Conservation (phyloP, 1,140 invertebrate species). For the Drosophila prosaltans region DNA sequence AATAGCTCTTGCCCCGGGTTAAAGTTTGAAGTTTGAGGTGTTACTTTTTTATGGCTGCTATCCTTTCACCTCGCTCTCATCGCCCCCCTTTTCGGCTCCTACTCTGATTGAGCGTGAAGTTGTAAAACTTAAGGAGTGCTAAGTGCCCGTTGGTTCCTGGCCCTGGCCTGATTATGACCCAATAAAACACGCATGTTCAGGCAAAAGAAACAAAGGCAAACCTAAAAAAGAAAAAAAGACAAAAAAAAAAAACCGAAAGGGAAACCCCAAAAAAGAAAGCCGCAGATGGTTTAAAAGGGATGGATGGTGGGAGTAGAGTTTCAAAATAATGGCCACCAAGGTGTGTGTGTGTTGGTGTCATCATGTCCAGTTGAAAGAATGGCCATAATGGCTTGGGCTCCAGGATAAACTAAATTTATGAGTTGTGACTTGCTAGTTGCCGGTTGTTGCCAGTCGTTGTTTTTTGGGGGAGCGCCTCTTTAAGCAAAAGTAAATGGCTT, state of each 20-base stretch:
- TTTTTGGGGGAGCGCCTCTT: neutral
- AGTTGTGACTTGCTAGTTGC: constrained; percentile 4
- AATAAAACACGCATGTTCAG: constrained; percentile 63
- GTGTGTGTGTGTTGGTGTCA: constrained; percentile 45
- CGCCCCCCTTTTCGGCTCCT: neutral
- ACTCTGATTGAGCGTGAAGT: constrained; percentile 75
- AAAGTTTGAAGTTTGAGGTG: constrained; percentile 66
- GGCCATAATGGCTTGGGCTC: constrained; percentile 8
- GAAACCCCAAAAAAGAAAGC: constrained; percentile 56
- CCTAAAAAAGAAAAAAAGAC: constrained; percentile 39
- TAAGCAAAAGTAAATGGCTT: constrained; percentile 26
- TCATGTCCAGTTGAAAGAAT: constrained; percentile 21
- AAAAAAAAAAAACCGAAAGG: constrained; percentile 42
- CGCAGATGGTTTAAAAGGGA: constrained; percentile 10
- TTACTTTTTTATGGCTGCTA: constrained; percentile 54
- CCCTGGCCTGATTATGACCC: constrained; percentile 55
- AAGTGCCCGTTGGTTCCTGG: constrained; percentile 48
- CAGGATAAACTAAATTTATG: constrained; percentile 36
- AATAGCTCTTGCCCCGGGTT: constrained; percentile 45
- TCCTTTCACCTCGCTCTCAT: constrained; percentile 15
- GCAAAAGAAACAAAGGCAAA: neutral
- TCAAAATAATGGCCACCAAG: constrained; percentile 22
- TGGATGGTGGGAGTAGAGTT: constrained; percentile 1
- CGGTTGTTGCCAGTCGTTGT: neutral
- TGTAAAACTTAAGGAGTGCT: constrained; percentile 81